Conservation (phyloP, 2,797 vertebrate genomes). For the Pelochelys cantorii region DNA sequence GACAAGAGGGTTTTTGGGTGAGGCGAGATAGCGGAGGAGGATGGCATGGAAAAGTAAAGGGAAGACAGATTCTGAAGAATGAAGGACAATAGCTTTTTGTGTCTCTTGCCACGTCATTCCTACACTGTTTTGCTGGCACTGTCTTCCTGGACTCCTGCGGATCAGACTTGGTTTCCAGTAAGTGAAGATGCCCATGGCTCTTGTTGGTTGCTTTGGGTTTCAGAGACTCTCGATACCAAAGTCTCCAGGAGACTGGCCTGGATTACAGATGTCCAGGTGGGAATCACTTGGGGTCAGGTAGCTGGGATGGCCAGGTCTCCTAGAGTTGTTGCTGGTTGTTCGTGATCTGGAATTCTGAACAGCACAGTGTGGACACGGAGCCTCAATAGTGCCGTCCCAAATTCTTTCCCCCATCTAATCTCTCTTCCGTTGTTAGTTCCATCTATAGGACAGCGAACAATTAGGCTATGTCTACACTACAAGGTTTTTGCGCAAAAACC, state of each 20-base stretch:
- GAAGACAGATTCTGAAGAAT: not conserved
- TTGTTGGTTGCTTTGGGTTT: accelerated
- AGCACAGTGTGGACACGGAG: not conserved
- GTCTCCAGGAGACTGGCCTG: not conserved
- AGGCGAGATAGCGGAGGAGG: not conserved
- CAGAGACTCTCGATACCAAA: not conserved
- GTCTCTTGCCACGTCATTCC: not conserved
- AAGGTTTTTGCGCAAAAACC: no score
- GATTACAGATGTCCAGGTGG: not conserved
- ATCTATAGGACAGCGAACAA: not conserved
- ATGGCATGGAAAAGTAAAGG: not conserved
- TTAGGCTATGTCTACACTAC: no score
- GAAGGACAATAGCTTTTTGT: not conserved
- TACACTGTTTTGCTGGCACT: not conserved
- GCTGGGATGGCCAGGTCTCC: not conserved
- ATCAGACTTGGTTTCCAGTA: not conserved
- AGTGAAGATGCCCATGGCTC: not conserved
- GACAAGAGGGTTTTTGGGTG: not conserved
- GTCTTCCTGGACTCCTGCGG: not conserved
- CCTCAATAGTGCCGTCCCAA: not conserved
- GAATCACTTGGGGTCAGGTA: accelerated
- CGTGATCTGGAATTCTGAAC: not conserved
- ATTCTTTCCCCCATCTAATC: not conserved
- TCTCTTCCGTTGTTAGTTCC: accelerated
- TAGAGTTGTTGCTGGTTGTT: accelerated